A percentile compares a stretch with the other conserved stretches of the same genome.
These are phyloP conservation scores for Poecilia picta DNA, from an alignment of 2,797 vertebrate species.

Conservation along the genomic window DNA sequence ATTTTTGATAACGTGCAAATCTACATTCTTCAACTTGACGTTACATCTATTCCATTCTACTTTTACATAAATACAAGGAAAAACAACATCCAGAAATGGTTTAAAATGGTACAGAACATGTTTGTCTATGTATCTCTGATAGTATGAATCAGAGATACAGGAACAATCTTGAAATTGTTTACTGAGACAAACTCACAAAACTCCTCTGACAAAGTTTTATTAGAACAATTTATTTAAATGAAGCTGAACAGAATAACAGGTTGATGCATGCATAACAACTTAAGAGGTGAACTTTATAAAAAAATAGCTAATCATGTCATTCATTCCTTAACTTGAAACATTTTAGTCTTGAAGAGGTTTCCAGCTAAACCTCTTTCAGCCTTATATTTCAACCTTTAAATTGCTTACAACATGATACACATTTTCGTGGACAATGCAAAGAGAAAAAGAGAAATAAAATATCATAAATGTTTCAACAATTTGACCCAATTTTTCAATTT, in stretches of 20 bases:
- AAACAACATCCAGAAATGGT: neutral
- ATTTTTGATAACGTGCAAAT: neutral
- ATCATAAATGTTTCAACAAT: neutral
- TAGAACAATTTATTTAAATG: neutral
- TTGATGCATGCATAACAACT: neutral
- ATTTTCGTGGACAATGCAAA: neutral
- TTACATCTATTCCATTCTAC: too few relatives aligned
- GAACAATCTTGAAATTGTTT: neutral
- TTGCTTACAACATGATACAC: neutral
- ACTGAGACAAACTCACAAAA: neutral
- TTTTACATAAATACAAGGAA: too few relatives aligned
- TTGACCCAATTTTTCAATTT: too few relatives aligned
- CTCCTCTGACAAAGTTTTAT: neutral
- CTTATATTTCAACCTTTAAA: neutral
- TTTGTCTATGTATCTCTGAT: neutral
- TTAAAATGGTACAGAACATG: neutral
- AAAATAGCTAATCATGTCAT: neutral
- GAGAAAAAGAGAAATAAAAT: neutral
- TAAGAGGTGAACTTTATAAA: neutral
- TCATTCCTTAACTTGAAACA: neutral
- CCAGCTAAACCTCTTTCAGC: neutral
- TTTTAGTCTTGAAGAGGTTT: neutral
- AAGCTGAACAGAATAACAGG: neutral
- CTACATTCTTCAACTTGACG: neutral
- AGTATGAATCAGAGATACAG: neutral